Conservation (phyloP, 1,140 invertebrate genomes). For the Zaprionus nigranus region DNA sequence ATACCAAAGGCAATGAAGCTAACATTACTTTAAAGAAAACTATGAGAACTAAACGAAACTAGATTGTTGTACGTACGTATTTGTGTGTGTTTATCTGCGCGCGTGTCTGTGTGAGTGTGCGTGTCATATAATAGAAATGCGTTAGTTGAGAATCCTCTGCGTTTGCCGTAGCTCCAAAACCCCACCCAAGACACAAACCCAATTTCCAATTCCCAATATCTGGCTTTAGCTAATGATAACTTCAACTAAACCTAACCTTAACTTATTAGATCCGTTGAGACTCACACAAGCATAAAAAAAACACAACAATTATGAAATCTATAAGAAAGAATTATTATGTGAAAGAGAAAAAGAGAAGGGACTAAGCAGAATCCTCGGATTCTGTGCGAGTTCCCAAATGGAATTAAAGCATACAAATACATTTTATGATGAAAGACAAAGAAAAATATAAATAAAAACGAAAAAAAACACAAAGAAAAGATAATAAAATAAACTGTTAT, state of each 20-base stretch:
- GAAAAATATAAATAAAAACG: constrained; percentile 14
- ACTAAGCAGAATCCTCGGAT: constrained; percentile 17
- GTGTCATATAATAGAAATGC: constrained; percentile 19
- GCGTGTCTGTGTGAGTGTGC: not conserved
- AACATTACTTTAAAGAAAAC: constrained; percentile 40
- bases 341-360: constrained; percentile 33
- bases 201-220: constrained; percentile 15
- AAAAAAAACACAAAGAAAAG: constrained; percentile 29
- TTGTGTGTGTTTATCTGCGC: not conserved
- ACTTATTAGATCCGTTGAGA: constrained; percentile 22
- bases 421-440: constrained; percentile 48
- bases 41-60: constrained; percentile 29
- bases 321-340: constrained; percentile 12
- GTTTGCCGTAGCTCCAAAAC: constrained; percentile 27
- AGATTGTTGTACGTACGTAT: constrained; percentile 26
- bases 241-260: constrained; percentile 27
- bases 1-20: constrained; percentile 51
- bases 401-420: constrained; percentile 32
- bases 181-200: not conserved
- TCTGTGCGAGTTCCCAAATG: constrained; percentile 31
- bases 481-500: constrained; percentile 81
- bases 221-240: constrained; percentile 25
- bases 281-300: constrained; percentile 16
- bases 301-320: constrained; percentile 21
- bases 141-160: constrained; percentile 28